phyloP scores from a whole-genome alignment of 1,140 invertebrate species.

The Zaprionus davidi region DNA sequence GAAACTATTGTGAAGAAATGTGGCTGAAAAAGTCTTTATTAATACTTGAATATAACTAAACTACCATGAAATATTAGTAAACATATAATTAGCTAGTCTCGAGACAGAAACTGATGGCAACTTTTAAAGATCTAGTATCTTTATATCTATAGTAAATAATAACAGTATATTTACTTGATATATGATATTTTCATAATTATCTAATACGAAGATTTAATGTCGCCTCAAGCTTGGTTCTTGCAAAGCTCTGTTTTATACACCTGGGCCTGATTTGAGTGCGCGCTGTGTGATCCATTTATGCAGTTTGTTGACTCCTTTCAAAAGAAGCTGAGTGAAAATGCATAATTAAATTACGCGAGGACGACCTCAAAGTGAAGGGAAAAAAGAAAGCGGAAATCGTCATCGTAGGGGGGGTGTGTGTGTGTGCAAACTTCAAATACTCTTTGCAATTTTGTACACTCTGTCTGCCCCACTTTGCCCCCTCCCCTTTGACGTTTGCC shows the following conservation, averaged over 20 bases:
- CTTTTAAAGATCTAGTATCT: too few relatives aligned
- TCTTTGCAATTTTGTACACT: conserved; percentile 39
- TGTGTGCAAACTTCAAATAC: conserved; percentile 22
- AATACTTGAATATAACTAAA: not conserved
- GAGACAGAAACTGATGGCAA: not conserved
- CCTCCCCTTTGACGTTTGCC: not conserved
- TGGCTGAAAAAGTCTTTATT: too few relatives aligned
- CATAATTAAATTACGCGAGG: conserved; percentile 40
- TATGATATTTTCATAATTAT: not conserved
- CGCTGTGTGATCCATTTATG: conserved; percentile 23
- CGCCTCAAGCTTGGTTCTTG: not conserved
- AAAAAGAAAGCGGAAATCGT: conserved; percentile 9
- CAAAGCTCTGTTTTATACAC: not conserved
- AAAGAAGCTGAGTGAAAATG: conserved; percentile 23
- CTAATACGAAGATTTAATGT: not conserved
- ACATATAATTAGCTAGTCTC: not conserved
- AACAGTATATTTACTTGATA: not conserved
- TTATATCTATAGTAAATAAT: not conserved
- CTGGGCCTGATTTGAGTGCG: not conserved
- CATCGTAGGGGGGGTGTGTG: not conserved
- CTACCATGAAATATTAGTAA: not conserved
- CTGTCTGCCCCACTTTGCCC: not conserved
- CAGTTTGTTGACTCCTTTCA: conserved; percentile 33
- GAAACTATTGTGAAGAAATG: too few relatives aligned
- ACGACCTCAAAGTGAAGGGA: conserved; percentile 4